Evolutionary conservation across 2,113 vertebrate genomes (phyloP), one percentile per base, ranked within the genome.

Genomic region (Hippocampus abdominalis): DNA sequence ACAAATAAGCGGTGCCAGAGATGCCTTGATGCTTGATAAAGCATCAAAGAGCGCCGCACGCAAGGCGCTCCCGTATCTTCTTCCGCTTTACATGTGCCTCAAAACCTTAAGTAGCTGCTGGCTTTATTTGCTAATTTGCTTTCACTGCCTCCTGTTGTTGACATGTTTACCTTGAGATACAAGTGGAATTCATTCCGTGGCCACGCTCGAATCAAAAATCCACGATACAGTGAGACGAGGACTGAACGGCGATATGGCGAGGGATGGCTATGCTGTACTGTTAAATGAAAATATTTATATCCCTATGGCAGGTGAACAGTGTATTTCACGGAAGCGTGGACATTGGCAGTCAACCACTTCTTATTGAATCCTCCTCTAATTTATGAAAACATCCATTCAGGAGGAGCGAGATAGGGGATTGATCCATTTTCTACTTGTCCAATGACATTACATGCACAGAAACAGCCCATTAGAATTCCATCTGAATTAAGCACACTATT

Each of bases 21-120:
- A 88, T 84, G 84, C 84, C 83, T 60, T 32, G 78, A 72, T 71
- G 79, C 82, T 72, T 85, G 87, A 89, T 89, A 79, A 77, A 67
- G 81, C 82, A 84, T 87, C 81, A 86, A 87, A 88, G 84, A 70
- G 69, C 80, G 66, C 54, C 23, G 62, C 72, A 62, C 69, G 69
- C 78, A 77, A 64, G 72, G 80, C 81, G 69, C 70, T 80, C 80
- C 74, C 70, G 67, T 74, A 82, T 74, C 73, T 83, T 89, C 69
- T 76, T 89, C 70, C 72, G 54, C 72, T 64, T 69, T 66, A 79
- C 75, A 80, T 60, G 72, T 73, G 75, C 77, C 83, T 84, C 81
- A 80, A 60, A 83, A 80, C 70, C 42, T 72, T 65, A 70, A 59
- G 74, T 89, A 87, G 89, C 82, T 84, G 69, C 69, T 73, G 70